Evolutionary conservation across 2,888 invertebrate species (phyloP), one percentile per base, ranked within the genome.

Genomic region (Drosophila phalerata): DNA sequence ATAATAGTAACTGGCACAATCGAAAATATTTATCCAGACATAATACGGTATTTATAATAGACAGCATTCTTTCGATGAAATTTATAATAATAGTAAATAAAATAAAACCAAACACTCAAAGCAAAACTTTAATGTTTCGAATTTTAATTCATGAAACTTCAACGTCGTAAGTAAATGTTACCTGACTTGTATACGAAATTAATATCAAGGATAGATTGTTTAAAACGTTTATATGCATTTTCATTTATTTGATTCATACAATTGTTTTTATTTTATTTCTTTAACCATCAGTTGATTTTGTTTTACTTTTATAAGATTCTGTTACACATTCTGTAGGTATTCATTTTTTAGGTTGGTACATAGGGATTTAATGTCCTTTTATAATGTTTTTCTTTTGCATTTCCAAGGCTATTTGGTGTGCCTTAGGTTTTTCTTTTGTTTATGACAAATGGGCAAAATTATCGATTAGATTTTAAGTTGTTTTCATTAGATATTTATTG

Each of bases 211-310:
- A 48, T 34, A 3, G 30, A 45, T 68, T 55, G 55, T 47, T 86
- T 85, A 85, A 87, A 86, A 85, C 88, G 80, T 89, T 89, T 85
- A 89, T 86, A 86, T 77, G 89, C 71, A 79, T 79, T 89, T 81
- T 70, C 73, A 73, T 89, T 89, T 85, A 90, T 90, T 90, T 76
- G 81, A 89, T 75, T 88, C 78, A 73, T 87, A 87, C 80, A 88
- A 49, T 83, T 75, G 61, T 84, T 86, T 73, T 72, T 57, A 22
- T 56, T 70, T 77, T 66, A 55, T 56, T 15, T 69, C 22, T 81
- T 85, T 64, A 58, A 83, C 69, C 83, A 88, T 85, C 86, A 73
- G 64, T 69, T 71, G 53, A 56, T 65, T 76, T 72, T 51, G 11
- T 60, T 66, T 60, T 58, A 67, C 47, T 51, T 73, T 69, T 79